Evolutionary conservation across 2,113 vertebrate genomes (phyloP).

Genomic region (Eidolon helvum): DNA sequence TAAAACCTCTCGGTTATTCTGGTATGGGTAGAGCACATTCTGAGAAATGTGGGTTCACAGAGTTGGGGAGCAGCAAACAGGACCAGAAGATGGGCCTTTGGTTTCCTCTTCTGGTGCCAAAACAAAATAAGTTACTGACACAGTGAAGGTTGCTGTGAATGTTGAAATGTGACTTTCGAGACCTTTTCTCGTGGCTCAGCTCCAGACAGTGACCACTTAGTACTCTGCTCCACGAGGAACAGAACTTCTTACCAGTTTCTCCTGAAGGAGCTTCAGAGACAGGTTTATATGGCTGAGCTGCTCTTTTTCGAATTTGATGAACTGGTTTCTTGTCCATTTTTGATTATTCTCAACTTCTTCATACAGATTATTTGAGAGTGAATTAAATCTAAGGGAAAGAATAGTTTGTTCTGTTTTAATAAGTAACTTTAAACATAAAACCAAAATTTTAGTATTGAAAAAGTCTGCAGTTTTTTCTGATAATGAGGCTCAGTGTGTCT

Average conservation of each 20-base stretch:
- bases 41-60: not conserved
- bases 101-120: not conserved
- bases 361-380: slow-evolving; percentile 77
- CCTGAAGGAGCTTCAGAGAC: slow-evolving; percentile 73
- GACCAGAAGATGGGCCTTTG: not conserved
- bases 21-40: not conserved
- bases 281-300: slow-evolving; percentile 72
- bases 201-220: rapidly evolving
- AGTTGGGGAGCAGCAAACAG: not conserved
- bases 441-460: not conserved
- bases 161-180: not conserved
- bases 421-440: not conserved
- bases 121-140: not conserved
- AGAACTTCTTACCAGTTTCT: slow-evolving; percentile 83
- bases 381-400: slow-evolving; percentile 74
- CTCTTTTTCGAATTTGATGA: slow-evolving; percentile 74
- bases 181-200: rapidly evolving
- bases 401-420: not conserved
- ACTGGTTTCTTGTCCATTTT: slow-evolving; percentile 81
- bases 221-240: not conserved
- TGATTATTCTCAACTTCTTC: slow-evolving; percentile 80
- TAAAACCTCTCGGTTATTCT: not conserved
- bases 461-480: not conserved
- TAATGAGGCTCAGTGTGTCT: not conserved
- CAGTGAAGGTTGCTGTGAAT: not conserved